These are phyloP conservation scores for Loris lydekkerianus DNA, from an alignment of 2,797 vertebrate species.

Conservation along the genomic window DNA sequence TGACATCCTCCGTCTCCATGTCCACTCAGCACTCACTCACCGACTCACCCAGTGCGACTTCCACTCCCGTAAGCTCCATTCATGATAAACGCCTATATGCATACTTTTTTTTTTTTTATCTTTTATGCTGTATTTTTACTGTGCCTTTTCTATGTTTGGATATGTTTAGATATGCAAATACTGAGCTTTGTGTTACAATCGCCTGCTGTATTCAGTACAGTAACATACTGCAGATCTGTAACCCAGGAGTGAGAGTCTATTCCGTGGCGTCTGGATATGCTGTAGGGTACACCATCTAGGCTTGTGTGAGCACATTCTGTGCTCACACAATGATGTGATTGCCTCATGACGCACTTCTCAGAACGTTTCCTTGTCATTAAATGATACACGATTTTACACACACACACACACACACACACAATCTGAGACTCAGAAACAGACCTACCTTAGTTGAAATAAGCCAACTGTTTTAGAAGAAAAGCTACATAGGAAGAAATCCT, in stretches of 20 bases:
- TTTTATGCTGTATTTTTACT: neutral
- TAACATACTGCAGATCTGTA: neutral
- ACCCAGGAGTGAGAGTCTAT: neutral
- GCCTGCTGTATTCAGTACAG: neutral
- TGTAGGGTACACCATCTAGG: neutral
- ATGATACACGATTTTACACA: neutral
- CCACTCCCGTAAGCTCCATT: neutral
- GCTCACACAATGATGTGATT: neutral
- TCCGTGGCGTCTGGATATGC: too few relatives aligned
- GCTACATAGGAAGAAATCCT: neutral
- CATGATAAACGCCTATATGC: neutral
- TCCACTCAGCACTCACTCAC: neutral
- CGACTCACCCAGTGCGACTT: neutral
- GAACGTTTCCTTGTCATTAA: neutral
- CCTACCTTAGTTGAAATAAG: conserved; percentile 37
- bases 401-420: neutral
- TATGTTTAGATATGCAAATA: neutral
- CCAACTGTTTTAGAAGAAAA: conserved; percentile 26
- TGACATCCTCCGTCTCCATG: too few relatives aligned
- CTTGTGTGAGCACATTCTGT: neutral
- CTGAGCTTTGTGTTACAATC: neutral
- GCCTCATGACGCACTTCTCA: neutral
- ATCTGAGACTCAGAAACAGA: neutral
- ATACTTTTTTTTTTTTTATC: neutral
- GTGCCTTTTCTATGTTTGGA: neutral